Conservation (phyloP, 2,113 vertebrate genomes). For the Chlorodrepanis virens region DNA sequence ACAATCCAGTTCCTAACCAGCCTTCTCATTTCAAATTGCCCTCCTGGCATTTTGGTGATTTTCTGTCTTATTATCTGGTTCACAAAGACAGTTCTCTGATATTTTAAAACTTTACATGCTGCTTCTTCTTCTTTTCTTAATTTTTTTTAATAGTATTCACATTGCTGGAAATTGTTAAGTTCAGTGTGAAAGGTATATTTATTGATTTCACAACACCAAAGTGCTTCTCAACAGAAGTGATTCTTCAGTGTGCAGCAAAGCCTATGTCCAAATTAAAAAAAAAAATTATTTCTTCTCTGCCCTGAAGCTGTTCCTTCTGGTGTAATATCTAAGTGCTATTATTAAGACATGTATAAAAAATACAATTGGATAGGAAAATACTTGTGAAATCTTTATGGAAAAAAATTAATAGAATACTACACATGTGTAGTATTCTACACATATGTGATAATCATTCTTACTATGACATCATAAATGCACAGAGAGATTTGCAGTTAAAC, state of each 20-base stretch:
- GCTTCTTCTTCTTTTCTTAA: background rate
- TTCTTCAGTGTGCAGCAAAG: background rate
- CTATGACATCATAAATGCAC: background rate
- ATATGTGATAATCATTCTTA: background rate
- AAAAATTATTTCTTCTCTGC: background rate
- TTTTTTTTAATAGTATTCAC: background rate
- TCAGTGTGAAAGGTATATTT: background rate
- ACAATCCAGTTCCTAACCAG: conserved; percentile 57
- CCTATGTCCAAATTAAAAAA: background rate
- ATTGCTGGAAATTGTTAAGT: background rate
- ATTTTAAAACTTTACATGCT: background rate
- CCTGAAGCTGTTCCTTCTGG: background rate
- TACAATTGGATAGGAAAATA: background rate
- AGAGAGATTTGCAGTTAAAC: background rate
- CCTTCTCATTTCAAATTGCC: conserved; percentile 1
- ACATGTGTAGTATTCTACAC: background rate
- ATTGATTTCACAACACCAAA: background rate
- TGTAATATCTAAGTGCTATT: background rate
- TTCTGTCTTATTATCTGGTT: background rate
- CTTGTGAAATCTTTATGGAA: background rate
- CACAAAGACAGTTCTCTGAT: background rate
- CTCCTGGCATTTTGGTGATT: conserved; percentile 14
- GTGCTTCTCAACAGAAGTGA: background rate
- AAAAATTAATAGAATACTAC: background rate
- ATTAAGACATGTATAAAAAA: background rate